These are phyloP conservation scores for Ariopsis seemanni DNA, from an alignment of 2,113 vertebrate genomes.

Conservation along the genomic window DNA sequence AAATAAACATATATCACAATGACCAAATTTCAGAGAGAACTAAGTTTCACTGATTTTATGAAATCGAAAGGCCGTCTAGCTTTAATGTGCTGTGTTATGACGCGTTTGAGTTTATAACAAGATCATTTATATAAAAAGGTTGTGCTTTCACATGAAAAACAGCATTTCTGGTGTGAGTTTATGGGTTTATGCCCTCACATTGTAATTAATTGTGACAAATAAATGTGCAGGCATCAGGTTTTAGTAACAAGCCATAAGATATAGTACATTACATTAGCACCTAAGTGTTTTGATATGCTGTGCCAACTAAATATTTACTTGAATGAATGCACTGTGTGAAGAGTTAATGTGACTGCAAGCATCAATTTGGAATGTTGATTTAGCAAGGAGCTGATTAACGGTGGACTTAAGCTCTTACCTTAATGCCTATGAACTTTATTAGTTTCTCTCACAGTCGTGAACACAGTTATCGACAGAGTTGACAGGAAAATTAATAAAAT, in stretches of 20 bases:
- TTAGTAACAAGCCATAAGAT: neutral
- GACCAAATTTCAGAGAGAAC: no score
- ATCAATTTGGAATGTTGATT: neutral
- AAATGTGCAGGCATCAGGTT: neutral
- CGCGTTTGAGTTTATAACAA: neutral
- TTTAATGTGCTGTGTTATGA: neutral
- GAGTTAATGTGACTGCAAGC: neutral
- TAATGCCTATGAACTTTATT: neutral
- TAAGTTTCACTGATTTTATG: no score
- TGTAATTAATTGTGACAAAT: neutral
- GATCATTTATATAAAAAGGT: neutral
- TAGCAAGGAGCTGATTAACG: constrained; percentile 1
- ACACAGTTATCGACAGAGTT: neutral
- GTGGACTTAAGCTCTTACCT: neutral
- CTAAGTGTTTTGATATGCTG: neutral
- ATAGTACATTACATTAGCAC: neutral
- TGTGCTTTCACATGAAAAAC: neutral
- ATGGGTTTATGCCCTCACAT: neutral
- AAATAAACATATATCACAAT: no score
- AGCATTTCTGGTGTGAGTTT: neutral
- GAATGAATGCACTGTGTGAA: neutral
- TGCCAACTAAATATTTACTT: neutral
- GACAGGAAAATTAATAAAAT: neutral
- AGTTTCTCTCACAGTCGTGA: neutral
- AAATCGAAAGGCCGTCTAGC: no score